Percentiles rank a stretch among this genome's conserved stretches.
phyloP scores from a whole-genome alignment of 1,140 invertebrate species.

The Orussus abietinus region DNA sequence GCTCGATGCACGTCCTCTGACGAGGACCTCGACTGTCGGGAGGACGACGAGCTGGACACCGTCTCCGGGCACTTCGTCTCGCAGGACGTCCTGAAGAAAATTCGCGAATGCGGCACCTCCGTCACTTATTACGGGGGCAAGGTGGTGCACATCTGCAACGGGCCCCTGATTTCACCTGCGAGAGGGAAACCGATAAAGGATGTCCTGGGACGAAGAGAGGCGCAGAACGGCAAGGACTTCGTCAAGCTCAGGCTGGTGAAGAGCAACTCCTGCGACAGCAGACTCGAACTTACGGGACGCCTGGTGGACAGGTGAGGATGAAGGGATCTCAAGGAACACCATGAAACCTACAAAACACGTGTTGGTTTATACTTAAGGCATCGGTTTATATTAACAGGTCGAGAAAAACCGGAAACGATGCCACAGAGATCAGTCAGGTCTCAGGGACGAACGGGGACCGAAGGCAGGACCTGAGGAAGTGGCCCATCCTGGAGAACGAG shows the following conservation, averaged over 20 bases:
- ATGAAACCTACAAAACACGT: too few species aligned
- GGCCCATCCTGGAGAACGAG: constrained; percentile 38
- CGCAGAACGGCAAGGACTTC: constrained; percentile 27
- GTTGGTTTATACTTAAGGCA: too few species aligned
- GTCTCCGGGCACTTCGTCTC: constrained; percentile 62
- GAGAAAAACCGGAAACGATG: constrained; percentile 16
- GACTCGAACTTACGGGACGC: constrained; percentile 70
- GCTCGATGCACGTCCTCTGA: constrained; percentile 44
- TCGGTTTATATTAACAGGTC: too few species aligned
- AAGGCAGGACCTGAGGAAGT: constrained; percentile 29
- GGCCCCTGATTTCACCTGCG: constrained; percentile 61
- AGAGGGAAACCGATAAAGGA: constrained; percentile 63
- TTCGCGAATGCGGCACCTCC: constrained; percentile 78
- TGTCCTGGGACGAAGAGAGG: constrained; percentile 58
- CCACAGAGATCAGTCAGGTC: constrained; percentile 5
- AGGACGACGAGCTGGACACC: constrained; percentile 29
- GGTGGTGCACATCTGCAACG: constrained; percentile 66
- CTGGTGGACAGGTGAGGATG: constrained; percentile 40
- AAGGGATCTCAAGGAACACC: too few species aligned
- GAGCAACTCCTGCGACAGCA: constrained; percentile 79
- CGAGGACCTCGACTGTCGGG: constrained; percentile 33
- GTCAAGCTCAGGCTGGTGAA: constrained; percentile 76
- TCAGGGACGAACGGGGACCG: neutral
- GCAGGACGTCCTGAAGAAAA: constrained; percentile 78
- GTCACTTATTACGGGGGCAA: constrained; percentile 83